phyloP scores from a whole-genome alignment of 1,140 invertebrate genomes.

The Heterodera schachtii region DNA sequence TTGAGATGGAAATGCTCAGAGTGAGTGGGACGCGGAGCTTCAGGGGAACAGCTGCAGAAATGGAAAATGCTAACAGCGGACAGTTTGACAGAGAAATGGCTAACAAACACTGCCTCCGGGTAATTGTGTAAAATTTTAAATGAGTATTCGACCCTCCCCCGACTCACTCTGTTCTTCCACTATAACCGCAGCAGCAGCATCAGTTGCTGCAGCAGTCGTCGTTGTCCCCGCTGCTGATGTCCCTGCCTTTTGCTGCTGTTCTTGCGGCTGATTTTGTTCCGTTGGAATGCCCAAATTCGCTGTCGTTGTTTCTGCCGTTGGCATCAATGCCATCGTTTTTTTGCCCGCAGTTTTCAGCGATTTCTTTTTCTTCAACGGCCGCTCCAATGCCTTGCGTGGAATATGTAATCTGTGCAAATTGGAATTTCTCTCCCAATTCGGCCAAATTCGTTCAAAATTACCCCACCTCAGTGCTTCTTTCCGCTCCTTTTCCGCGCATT shows the following conservation, averaged over 20 bases:
- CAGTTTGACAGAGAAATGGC: too few species aligned
- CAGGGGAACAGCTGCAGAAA: background rate
- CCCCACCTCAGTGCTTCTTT: slow-evolving; percentile 50
- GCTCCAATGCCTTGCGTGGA: slow-evolving; percentile 43
- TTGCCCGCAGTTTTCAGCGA: background rate
- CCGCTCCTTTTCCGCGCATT: slow-evolving; percentile 45
- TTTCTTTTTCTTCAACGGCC: slow-evolving; percentile 19
- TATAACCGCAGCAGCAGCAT: slow-evolving; percentile 9
- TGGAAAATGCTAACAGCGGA: background rate
- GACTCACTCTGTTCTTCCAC: slow-evolving; percentile 11
- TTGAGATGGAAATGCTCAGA: slow-evolving; percentile 16
- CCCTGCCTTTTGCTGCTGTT: background rate
- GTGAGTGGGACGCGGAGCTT: slow-evolving; percentile 15
- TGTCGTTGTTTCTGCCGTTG: too few species aligned
- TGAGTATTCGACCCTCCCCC: slow-evolving; percentile 1
- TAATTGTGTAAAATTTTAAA: background rate
- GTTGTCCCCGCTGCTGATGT: background rate
- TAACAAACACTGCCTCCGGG: too few species aligned
- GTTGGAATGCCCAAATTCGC: too few species aligned
- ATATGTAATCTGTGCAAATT: slow-evolving; percentile 38
- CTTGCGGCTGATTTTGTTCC: too few species aligned
- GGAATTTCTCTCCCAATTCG: background rate
- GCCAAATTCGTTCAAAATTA: background rate
- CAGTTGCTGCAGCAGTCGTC: background rate
- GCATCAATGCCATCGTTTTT: background rate